phyloP scores from a whole-genome alignment of 2,113 vertebrate species.

The Irena cyanogastra region DNA sequence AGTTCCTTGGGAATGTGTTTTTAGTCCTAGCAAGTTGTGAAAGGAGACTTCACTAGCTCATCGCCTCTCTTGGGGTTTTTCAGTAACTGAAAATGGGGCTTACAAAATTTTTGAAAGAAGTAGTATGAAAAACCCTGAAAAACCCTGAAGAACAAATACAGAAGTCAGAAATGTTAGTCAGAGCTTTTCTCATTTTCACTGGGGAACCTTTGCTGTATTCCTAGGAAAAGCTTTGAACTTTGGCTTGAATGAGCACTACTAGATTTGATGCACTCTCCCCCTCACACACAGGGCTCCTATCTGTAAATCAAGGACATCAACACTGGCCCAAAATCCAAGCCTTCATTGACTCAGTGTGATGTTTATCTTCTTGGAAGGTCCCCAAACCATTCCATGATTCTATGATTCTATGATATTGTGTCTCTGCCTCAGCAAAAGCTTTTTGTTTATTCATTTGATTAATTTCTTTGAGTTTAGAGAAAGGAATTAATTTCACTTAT shows the following conservation, averaged over 20 bases:
- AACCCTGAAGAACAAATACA: background rate
- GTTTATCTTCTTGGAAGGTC: background rate
- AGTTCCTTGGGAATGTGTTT: background rate
- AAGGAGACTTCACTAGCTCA: background rate
- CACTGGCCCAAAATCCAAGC: background rate
- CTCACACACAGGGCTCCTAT: background rate
- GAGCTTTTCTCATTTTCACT: background rate
- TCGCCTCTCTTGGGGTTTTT: background rate
- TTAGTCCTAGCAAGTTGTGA: background rate
- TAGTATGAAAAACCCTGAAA: background rate
- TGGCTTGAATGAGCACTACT: background rate
- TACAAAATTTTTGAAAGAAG: background rate
- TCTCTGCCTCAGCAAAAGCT: background rate
- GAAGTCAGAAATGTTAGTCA: background rate
- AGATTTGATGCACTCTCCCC: background rate
- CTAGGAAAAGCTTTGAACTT: background rate
- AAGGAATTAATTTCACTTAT: constrained; percentile 75
- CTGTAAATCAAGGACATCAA: background rate
- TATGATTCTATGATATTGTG: background rate
- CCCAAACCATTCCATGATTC: background rate
- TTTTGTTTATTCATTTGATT: constrained; percentile 65
- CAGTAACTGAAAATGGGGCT: background rate
- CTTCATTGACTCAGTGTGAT: background rate
- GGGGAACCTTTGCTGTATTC: background rate
- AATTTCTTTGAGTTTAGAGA: constrained; percentile 47